A percentile compares a stretch with the other conserved stretches of the same genome.
phyloP scores from a whole-genome alignment of 2,113 vertebrate genomes.

The Lepus americanus region DNA sequence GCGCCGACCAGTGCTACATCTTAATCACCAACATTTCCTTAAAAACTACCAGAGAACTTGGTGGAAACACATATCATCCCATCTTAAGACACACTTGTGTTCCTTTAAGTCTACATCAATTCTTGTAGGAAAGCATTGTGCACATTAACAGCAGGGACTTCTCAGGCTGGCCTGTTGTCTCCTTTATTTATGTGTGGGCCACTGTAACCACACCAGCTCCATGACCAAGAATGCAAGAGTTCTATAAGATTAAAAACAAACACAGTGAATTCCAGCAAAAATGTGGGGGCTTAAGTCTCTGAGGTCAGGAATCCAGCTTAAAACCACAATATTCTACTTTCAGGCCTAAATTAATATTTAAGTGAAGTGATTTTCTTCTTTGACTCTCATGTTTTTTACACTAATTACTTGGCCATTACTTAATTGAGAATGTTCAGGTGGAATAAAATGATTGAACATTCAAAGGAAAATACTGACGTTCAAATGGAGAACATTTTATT shows the following conservation, averaged over 20 bases:
- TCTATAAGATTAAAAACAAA: not conserved
- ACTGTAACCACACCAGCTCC: too few species aligned
- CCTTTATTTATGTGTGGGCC: not conserved
- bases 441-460: slow-evolving; percentile 32
- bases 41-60: not conserved
- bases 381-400: not conserved
- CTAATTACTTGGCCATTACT: not conserved
- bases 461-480: not conserved
- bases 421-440: not conserved
- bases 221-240: not conserved
- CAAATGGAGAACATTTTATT: slow-evolving; percentile 1
- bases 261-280: slow-evolving; percentile 4
- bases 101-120: not conserved
- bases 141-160: not conserved
- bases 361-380: not conserved
- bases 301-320: not conserved
- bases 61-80: not conserved
- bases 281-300: not conserved
- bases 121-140: not conserved
- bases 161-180: not conserved
- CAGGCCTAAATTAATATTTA: slow-evolving; percentile 12
- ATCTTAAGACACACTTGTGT: not conserved
- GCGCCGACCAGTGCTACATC: not conserved
- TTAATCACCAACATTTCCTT: not conserved
- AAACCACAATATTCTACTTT: not conserved